These are phyloP conservation scores for Barnardius zonarius DNA, from an alignment of 2,113 vertebrate genomes.

Conservation along the genomic window DNA sequence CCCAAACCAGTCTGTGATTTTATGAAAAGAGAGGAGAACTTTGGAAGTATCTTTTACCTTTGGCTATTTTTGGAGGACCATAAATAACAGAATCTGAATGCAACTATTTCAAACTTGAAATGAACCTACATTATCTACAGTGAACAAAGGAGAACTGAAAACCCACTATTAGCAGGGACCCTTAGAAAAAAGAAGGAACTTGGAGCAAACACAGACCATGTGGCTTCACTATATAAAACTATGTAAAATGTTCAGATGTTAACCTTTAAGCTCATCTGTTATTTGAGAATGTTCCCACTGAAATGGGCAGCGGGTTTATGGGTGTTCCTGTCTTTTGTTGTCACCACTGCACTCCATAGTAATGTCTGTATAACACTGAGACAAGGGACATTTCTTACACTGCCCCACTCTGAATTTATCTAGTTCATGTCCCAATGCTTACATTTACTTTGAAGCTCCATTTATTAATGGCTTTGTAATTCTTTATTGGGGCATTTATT, in stretches of 20 bases:
- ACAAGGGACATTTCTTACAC: background rate
- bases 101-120: background rate
- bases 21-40: background rate
- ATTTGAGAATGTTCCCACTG: background rate
- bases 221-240: background rate
- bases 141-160: background rate
- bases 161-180: background rate
- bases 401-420: background rate
- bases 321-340: background rate
- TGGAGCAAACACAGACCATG: background rate
- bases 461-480: background rate
- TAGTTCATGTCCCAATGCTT: background rate
- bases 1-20: background rate
- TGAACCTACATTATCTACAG: background rate
- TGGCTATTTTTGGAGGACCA: rapidly evolving
- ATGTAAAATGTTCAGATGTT: background rate
- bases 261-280: background rate
- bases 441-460: background rate
- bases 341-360: background rate
- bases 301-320: background rate
- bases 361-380: background rate
- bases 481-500: background rate
- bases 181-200: background rate
- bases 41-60: background rate
- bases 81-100: background rate